Evolutionary conservation across 2,113 vertebrate genomes (phyloP).

Genomic region (Cephalopterus ornatus): DNA sequence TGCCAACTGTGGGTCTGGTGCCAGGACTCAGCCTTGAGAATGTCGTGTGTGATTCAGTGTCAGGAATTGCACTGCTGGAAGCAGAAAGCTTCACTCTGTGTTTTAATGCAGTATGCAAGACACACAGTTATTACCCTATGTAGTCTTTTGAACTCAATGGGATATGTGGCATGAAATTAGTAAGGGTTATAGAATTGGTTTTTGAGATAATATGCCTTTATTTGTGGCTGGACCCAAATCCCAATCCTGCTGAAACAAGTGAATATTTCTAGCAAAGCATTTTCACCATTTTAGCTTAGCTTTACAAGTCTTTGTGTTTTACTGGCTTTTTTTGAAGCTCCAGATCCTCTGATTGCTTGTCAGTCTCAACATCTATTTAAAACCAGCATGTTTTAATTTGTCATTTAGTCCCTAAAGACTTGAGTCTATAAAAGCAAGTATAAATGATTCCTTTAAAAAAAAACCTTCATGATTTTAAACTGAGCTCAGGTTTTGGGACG

Average conservation of each 20-base stretch:
- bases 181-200: not conserved
- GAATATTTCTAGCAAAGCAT: not conserved
- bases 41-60: rapidly evolving
- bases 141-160: not conserved
- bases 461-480: not conserved
- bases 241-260: not conserved
- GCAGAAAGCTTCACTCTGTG: not conserved
- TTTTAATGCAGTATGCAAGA: not conserved
- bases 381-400: slow-evolving; percentile 21
- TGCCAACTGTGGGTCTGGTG: not conserved
- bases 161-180: not conserved
- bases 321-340: not conserved
- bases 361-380: not conserved
- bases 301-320: not conserved
- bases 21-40: not conserved
- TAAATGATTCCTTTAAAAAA: not conserved
- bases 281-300: not conserved
- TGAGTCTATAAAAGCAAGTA: not conserved
- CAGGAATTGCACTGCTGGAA: not conserved
- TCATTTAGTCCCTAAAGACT: not conserved
- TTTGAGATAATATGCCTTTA: not conserved
- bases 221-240: not conserved
- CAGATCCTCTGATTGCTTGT: not conserved
- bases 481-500: not conserved
- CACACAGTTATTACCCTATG: not conserved